Base-by-base conservation (phyloP, 2,797 vertebrate genomes). In the Harpagifer antarcticus region DNA sequence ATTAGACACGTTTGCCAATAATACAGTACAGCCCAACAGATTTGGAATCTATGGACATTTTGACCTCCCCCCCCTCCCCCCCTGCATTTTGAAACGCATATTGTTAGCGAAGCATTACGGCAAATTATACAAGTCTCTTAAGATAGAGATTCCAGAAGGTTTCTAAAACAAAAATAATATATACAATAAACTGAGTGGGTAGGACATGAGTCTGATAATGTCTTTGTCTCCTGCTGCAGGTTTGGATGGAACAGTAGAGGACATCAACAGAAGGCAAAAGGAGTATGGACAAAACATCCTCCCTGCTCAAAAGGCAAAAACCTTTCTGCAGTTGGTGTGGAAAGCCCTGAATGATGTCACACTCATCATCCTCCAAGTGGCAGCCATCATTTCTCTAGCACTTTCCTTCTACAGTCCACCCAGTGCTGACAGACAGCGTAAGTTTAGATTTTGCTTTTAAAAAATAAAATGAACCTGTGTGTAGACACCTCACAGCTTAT, bases 221-320 rank as follows among this genome's bases (percentile, higher is more conserved):
- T 77, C 31, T 27, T 78, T 88, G 63, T 83, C 9, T 77, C 47
- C 62, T 17, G 23, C 60, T 93, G 71, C 93, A 99, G 98, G 98
- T 79, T 95, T 99, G 89, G 96, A 96, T 3, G 97, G 96, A 76
- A 95, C 93, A 4, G 79, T 92, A 60, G 95, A 96, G 76, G 98
- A 99, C 90, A 93, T 99, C 86, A 91, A 95, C 87, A 95, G 96
- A 88, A 96, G 98, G 90, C 97, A 94, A 94, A 93, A 95, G 92
- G 95, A 96, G 91, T 99, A 96, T 90, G 98, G 98, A 91, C 91
- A 96, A 93, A 99, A 99, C 92, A 91, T 97, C 90, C 98, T 99
- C 94, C 98, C 98, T 96, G 98, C 98, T 69, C 99, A 99, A 95
- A 99, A 98, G 96, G 96, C 98, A 95, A 99, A 99, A 96, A 99